Base-by-base conservation (phyloP, 2,797 vertebrate genomes). In the Sebastes kiyomatsui region DNA sequence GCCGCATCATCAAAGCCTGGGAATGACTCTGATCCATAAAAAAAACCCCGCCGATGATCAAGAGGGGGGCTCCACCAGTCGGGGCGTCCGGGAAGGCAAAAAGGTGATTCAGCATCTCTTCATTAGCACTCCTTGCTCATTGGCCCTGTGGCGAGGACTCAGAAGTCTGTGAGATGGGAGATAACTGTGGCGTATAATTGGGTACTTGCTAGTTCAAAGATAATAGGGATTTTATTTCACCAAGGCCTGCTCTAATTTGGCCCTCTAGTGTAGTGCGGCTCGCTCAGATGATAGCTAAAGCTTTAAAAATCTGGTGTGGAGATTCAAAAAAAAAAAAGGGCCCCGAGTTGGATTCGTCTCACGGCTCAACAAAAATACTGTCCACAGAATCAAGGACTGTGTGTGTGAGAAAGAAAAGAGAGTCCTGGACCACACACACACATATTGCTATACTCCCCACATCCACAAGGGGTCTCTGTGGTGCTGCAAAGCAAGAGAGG, bases 401-500 rank as follows among this genome's bases (percentile, higher is more conserved):
- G 69, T 73, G 70, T 35, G 20, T 22, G 56, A 5, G 22, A 35
- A 14, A 42, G 38, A 42, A 12, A 62, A 35, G 28, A 64, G 55
- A 70, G 22, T 83, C 78, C 67, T 49, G 80, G 84, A 80, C 81
- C 74, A 77, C 85, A 76, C 78, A 79, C 52, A 72, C 33, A 65
- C 49, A 77, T 2, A 4, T 3, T 66, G 83, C 75, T n/a, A 55
- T n/a, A 8, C 79, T 30, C 38, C 23, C 55, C 30, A 35, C 6
- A 6, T 81, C 94, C 95, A 95, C 90, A 79, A 91, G 95, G 93
- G 92, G 94, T 85, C 94, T 92, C 93, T 94, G 79, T 92, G 84
- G 90, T 59, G 88, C 90, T 83, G 33, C 90, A 90, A 10, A 90
- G 89, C 67, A 54, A 35, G 18, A 46, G 13, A 14, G 74, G 35